A percentile compares a stretch with the other conserved stretches of the same genome.
Evolutionary conservation across 2,797 vertebrate genomes (phyloP).

Genomic region (Pogoniulus pusillus): DNA sequence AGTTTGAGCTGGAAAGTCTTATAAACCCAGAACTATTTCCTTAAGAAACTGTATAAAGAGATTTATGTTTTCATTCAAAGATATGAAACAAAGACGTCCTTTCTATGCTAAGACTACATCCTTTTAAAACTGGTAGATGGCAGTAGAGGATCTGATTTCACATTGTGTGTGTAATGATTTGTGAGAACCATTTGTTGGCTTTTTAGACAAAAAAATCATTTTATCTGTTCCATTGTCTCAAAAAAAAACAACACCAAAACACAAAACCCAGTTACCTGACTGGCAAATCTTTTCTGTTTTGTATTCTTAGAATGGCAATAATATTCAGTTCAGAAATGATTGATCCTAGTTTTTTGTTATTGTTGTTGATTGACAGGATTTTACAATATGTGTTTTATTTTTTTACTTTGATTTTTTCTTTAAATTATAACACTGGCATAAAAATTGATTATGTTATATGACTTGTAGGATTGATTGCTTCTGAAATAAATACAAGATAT

Average conservation of each 20-base stretch:
- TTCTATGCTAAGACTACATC: background rate
- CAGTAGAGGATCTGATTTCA: conserved; percentile 61
- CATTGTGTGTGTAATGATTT: background rate
- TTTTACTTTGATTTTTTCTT: background rate
- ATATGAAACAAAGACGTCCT: background rate
- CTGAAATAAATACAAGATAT: background rate
- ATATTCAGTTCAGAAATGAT: background rate
- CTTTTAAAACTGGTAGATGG: conserved; percentile 63
- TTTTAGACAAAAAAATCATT: background rate
- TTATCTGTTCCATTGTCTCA: background rate
- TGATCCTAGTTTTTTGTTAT: background rate
- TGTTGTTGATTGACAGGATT: background rate
- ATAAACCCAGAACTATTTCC: background rate
- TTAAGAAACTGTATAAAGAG: background rate
- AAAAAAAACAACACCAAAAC: background rate
- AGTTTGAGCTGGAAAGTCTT: background rate
- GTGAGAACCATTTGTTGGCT: background rate
- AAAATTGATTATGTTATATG: background rate
- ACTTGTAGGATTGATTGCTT: background rate
- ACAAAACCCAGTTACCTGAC: background rate
- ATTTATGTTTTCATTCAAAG: background rate
- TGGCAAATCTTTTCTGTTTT: background rate
- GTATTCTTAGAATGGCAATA: background rate
- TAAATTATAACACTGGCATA: background rate
- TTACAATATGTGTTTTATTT: background rate